phyloP scores from a whole-genome alignment of 2,888 invertebrate genomes.

The Drosophila rubida region DNA sequence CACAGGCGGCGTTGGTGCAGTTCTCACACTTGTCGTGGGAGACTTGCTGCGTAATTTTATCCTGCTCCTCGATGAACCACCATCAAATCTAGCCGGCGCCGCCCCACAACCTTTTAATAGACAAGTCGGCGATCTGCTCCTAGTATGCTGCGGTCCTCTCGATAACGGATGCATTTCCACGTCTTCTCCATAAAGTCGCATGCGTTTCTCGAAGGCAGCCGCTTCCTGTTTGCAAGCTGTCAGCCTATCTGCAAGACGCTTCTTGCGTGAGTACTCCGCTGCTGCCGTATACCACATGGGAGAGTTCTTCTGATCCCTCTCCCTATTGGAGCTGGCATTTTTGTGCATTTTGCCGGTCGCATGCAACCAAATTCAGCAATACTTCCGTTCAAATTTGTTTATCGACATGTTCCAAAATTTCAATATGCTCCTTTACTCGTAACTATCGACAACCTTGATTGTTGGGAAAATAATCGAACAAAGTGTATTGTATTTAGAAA shows the following conservation, averaged over 20 bases:
- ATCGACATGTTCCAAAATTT: slow-evolving; percentile 53
- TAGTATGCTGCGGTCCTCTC: too few relatives aligned
- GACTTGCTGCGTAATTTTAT: slow-evolving; percentile 2
- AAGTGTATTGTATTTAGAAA: not conserved
- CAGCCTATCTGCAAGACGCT: not conserved
- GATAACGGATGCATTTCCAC: not conserved
- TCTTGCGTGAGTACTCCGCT: slow-evolving; percentile 10
- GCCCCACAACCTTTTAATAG: not conserved
- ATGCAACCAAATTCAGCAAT: slow-evolving; percentile 60
- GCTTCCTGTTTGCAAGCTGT: not conserved
- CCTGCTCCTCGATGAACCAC: not conserved
- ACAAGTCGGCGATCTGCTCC: not conserved
- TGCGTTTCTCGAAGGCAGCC: not conserved
- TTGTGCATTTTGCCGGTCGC: slow-evolving; percentile 31
- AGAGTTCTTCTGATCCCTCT: not conserved
- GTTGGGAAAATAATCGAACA: not conserved
- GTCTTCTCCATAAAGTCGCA: not conserved
- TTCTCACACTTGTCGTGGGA: not conserved
- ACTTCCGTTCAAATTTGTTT: slow-evolving; percentile 59
- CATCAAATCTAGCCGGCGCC: not conserved
- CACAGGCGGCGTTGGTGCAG: not conserved
- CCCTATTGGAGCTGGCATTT: slow-evolving; percentile 27
- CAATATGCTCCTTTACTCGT: not conserved
- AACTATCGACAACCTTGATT: slow-evolving; percentile 15
- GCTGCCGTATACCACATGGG: slow-evolving; percentile 43